Evolutionary conservation across 2,113 vertebrate genomes (phyloP).

Genomic region (Sula dactylatra): DNA sequence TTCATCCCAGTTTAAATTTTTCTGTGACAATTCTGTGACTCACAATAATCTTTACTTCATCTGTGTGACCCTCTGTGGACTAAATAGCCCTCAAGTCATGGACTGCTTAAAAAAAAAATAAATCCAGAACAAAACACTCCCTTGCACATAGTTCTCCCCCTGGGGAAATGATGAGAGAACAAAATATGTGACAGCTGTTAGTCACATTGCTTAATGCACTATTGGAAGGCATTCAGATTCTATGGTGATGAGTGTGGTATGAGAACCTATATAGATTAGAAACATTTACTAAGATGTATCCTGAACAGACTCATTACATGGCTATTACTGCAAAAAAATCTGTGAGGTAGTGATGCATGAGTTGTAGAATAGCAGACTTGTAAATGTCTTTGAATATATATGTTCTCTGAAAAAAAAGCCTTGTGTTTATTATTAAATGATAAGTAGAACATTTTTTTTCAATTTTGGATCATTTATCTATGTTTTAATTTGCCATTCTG

Average conservation of each 20-base stretch:
- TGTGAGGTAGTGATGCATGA: not conserved
- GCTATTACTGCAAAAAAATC: not conserved
- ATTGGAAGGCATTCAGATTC: not conserved
- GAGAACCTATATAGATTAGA: slow-evolving; percentile 9
- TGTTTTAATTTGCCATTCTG: slow-evolving; percentile 51
- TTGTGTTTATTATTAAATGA: slow-evolving; percentile 20
- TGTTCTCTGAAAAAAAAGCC: slow-evolving; percentile 12
- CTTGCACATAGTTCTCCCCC: not conserved
- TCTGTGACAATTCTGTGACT: not conserved
- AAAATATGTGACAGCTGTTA: slow-evolving; percentile 24
- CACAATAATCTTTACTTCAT: not conserved
- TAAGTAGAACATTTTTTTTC: slow-evolving; percentile 16
- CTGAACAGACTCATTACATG: not conserved
- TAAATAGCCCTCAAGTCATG: not conserved
- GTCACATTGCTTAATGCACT: slow-evolving; percentile 10
- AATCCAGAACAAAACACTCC: not conserved
- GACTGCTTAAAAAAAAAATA: slow-evolving; percentile 2
- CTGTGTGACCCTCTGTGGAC: not conserved
- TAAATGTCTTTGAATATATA: slow-evolving; percentile 27
- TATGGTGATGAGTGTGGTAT: not conserved
- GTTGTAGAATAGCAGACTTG: not conserved
- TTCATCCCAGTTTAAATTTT: not conserved
- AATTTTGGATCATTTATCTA: slow-evolving; percentile 30
- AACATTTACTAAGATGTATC: not conserved
- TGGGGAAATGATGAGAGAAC: not conserved